phyloP scores from a whole-genome alignment of 1,140 invertebrate species.

The Ruditapes philippinarum region DNA sequence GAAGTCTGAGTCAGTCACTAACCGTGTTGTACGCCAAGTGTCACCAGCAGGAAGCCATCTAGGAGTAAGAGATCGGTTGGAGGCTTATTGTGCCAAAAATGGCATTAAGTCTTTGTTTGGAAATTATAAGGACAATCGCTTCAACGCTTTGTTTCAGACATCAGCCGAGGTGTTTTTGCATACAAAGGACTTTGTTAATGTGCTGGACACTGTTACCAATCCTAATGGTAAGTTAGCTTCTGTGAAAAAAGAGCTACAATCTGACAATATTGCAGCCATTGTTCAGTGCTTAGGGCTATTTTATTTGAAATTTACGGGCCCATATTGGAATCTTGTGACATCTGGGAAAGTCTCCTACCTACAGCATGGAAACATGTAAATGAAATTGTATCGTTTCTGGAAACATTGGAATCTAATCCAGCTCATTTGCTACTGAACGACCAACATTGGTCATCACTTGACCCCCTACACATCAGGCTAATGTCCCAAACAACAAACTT shows the following conservation, averaged over 20 bases:
- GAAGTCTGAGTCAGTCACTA: neutral
- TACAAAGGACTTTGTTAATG: neutral
- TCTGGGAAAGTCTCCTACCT: slow-evolving; percentile 33
- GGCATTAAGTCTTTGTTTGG: slow-evolving; percentile 19
- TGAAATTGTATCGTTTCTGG: slow-evolving; percentile 4
- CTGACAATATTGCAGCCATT: neutral
- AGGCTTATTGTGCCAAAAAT: neutral
- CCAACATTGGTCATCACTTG: neutral
- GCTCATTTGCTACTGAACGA: neutral
- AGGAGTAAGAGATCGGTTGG: slow-evolving; percentile 7
- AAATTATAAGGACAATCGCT: slow-evolving; percentile 38
- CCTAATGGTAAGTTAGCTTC: neutral
- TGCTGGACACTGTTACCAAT: no score
- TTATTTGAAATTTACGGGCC: slow-evolving; percentile 50
- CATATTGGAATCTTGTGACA: slow-evolving; percentile 54
- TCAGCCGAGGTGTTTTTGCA: slow-evolving; percentile 30
- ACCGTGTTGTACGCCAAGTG: neutral
- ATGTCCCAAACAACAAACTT: neutral
- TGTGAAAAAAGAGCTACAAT: slow-evolving; percentile 23
- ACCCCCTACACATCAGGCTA: slow-evolving; percentile 10
- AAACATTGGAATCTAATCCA: neutral
- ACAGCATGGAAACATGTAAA: slow-evolving; percentile 31
- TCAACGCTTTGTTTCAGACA: slow-evolving; percentile 20
- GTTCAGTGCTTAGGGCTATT: slow-evolving; percentile 50
- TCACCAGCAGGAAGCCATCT: slow-evolving; percentile 21